Evolutionary conservation across 1,140 invertebrate species (phyloP).

Genomic region (Diorhabda carinulata): DNA sequence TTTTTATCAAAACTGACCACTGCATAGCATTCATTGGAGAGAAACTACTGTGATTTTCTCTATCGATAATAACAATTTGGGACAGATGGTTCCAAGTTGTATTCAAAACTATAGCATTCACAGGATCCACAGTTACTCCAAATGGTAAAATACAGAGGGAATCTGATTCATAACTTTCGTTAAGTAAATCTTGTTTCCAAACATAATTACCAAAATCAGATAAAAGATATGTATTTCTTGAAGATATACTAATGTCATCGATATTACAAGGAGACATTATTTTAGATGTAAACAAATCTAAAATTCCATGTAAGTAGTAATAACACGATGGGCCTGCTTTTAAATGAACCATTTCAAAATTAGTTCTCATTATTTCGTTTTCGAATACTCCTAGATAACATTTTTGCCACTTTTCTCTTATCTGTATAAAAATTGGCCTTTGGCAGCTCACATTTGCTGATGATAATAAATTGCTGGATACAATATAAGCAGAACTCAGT

Average conservation of each 20-base stretch:
- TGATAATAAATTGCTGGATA: conserved; percentile 62
- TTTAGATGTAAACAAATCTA: conserved; percentile 77
- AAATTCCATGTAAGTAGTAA: conserved; percentile 73
- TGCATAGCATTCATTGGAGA: conserved; percentile 78
- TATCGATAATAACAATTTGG: conserved; percentile 85
- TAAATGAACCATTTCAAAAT: conserved; percentile 87
- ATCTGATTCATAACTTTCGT: conserved; percentile 57
- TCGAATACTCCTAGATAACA: conserved; percentile 78
- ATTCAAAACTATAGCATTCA: conserved; percentile 71
- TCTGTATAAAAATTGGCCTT: conserved; percentile 84
- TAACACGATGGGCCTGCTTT: conserved; percentile 76
- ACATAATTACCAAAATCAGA: conserved; percentile 63
- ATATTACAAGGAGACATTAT: conserved; percentile 59
- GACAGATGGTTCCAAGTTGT: conserved; percentile 84
- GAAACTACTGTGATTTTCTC: conserved; percentile 81
- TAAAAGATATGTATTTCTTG: conserved; percentile 78
- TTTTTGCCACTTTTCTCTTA: conserved; percentile 73
- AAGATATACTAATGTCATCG: conserved; percentile 69
- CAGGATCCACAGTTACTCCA: conserved; percentile 78
- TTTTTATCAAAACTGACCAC: conserved; percentile 66
- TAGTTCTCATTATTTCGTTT: conserved; percentile 66
- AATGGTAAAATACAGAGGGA: conserved; percentile 67
- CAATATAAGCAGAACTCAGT: conserved; percentile 79
- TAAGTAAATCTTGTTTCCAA: conserved; percentile 68
- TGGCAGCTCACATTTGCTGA: conserved; percentile 59